Base-by-base conservation (phyloP, 2,888 invertebrate genomes). In the Spilarctia lutea region DNA sequence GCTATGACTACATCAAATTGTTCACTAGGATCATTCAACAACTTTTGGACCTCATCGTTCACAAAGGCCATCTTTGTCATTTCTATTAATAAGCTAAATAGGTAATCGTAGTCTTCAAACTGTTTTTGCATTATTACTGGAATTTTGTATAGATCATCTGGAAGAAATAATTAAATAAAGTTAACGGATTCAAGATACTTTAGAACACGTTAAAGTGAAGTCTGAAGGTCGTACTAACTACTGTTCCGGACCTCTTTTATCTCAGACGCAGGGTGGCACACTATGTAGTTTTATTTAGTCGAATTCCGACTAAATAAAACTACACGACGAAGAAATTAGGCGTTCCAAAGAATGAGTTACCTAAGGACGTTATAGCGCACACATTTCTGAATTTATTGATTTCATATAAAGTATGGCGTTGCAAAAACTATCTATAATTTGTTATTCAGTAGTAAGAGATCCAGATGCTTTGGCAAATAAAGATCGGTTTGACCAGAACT, bases 1-100 rank as follows among this genome's bases (percentile, higher is more conserved):
- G 81, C 75, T 2, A 89, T 83, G 2, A 89, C 82, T 0, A 80
- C 78, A 72, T 89, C 89, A 72, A 89, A 88, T 24, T 83, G 69
- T 73, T 86, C 80, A 2, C 72, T 81, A 1, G 82, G 76, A 66
- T 89, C 85, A 4, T 76, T 81, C 16, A 88, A n/a, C 11, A 88
- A 30, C 11, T 80, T 79, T 60, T 84, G 77, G 0, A 84, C 79
- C 24, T 78, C 68, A 1, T 68, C 68, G 27, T 73, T 65, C n/a
- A 65, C 16, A 65, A 73, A 20, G 0, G 73, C 65, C 30, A 16
- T 11, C 4, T 30, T 65, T 42, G n/a, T 42, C 24, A 76, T 16
- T 0, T 65, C 33, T 20, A 56, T 71, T 20, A 76, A 1, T 39
- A 56, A 30, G 1, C 27, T 16, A 39, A 73, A 71, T 42, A 76